Base-by-base conservation (phyloP, 1,140 invertebrate species). In the Calycopis cecrops region DNA sequence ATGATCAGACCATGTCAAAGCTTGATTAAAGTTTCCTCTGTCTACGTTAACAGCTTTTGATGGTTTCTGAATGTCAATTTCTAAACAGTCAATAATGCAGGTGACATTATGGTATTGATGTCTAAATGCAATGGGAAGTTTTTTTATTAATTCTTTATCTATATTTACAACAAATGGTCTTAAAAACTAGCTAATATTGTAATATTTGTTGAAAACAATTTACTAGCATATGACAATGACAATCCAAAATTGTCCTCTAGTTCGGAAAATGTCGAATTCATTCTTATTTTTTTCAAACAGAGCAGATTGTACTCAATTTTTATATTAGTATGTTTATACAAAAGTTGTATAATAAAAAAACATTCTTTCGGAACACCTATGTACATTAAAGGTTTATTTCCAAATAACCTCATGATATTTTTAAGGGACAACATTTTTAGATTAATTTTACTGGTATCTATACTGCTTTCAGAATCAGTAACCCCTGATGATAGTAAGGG, bases 1-100 rank as follows among this genome's bases (percentile, higher is more conserved):
- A 55, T 88, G 88, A 0, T 87, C 74, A 4, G 85, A 88, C 84
- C 85, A 89, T 21, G 81, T 79, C 16, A 87, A 21, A 21, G 80
- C 60, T 73, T 87, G 87, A 55, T 76, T 16, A 1, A 83, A 10
- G n/a, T n/a, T n/a, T n/a, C n/a, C n/a, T n/a, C n/a, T n/a, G n/a
- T n/a, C n/a, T n/a, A n/a, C n/a, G n/a, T n/a, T n/a, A n/a, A n/a
- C n/a, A 6, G 77, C 50, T 57, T 86, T 72, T 4, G 56, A 71
- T 9, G 79, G 82, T 59, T 87, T 88, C 62, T 79, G 59, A 37
- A 85, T 73, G 51, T 85, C 61, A 54, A 85, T 86, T 73, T 85
- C 79, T 12, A 86, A 73, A 50, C 77, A 81, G 55, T 84, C 74
- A 42, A 85, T 79, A 10, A 81, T 75, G n/a, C 58, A 60, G 48